Conservation (phyloP, 2,888 invertebrate genomes). For the Trachelus stipa region DNA sequence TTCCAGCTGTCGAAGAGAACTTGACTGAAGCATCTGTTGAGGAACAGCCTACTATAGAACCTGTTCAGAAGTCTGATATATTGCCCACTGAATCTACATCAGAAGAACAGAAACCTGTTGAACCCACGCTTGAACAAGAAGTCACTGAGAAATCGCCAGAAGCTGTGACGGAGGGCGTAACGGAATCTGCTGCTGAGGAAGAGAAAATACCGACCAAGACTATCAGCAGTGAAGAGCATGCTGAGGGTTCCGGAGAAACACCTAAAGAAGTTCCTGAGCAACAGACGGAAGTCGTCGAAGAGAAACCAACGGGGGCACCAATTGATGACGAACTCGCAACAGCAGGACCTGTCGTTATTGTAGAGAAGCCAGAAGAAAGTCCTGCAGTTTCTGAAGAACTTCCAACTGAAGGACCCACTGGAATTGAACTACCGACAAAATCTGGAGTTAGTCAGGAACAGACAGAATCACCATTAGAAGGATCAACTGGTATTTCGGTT, state of each 20-base stretch:
- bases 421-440: conserved; percentile 17
- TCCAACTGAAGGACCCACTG: conserved; percentile 19
- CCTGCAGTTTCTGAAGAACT: conserved; percentile 12
- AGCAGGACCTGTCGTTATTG: background rate
- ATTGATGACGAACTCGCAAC: background rate
- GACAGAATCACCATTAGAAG: conserved; percentile 37
- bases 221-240: conserved; percentile 16
- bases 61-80: conserved; percentile 22
- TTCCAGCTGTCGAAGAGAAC: conserved; percentile 25
- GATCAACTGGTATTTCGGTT: conserved; percentile 50
- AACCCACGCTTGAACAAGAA: conserved; percentile 13
- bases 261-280: conserved; percentile 5
- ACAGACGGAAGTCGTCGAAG: background rate
- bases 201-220: conserved; percentile 14
- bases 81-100: conserved; percentile 6
- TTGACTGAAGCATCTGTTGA: conserved; percentile 21
- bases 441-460: conserved; percentile 14
- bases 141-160: conserved; percentile 2
- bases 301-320: background rate
- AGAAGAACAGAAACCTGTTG: conserved; percentile 14
- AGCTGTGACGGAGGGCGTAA: conserved; percentile 16
- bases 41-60: conserved; percentile 31
- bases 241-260: conserved; percentile 24
- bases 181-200: conserved; percentile 20
- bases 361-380: conserved; percentile 18